Evolutionary conservation across 2,113 vertebrate genomes (phyloP).

Genomic region (Tapirus terrestris): DNA sequence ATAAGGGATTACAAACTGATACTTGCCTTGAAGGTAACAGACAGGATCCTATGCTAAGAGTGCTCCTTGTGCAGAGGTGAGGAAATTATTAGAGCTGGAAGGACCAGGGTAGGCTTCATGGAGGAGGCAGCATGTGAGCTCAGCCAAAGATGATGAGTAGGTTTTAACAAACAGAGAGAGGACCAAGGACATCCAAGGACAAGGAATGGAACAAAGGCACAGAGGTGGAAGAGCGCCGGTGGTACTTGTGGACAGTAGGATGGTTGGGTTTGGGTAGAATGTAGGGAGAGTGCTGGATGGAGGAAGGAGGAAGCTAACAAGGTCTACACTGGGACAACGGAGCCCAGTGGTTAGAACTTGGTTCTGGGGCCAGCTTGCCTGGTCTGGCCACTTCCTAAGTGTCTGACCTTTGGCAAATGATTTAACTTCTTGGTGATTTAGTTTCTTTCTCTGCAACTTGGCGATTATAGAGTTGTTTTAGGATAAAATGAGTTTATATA

Average conservation of each 20-base stretch:
- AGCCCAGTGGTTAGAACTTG: not conserved
- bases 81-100: not conserved
- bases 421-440: not conserved
- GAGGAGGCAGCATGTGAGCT: not conserved
- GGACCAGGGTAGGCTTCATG: not conserved
- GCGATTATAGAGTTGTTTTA: not conserved
- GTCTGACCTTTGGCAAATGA: not conserved
- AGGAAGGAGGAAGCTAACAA: not conserved
- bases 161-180: conserved; percentile 1
- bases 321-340: not conserved
- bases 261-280: not conserved
- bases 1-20: not conserved
- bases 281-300: not conserved
- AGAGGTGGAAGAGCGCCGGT: not conserved
- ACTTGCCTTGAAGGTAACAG: not conserved
- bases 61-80: not conserved
- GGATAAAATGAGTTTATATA: not conserved
- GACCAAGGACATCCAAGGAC: not conserved
- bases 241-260: no score
- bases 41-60: not conserved
- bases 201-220: not conserved
- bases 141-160: not conserved
- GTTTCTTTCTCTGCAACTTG: not conserved
- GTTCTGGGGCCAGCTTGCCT: not conserved
- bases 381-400: not conserved